phyloP scores from a whole-genome alignment of 2,113 vertebrate species.

The Myodes glareolus region DNA sequence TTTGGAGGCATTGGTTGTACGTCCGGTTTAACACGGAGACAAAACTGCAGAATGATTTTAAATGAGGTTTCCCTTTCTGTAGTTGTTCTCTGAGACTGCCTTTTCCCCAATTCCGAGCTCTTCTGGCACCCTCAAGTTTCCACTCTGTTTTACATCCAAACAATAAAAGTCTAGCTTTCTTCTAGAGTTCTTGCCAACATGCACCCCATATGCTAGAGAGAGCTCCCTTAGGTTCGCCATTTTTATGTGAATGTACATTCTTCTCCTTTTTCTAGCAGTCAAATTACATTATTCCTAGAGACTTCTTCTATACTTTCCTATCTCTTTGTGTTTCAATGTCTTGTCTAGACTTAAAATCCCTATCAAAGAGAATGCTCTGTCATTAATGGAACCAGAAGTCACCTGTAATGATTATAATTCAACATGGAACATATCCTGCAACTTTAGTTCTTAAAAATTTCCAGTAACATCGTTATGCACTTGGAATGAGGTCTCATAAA shows the following conservation, averaged over 20 bases:
- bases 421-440: neutral
- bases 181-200: neutral
- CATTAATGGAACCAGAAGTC: neutral
- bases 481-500: neutral
- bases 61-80: neutral
- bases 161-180: neutral
- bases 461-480: neutral
- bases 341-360: neutral
- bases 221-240: neutral
- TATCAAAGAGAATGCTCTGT: neutral
- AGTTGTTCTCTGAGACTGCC: neutral
- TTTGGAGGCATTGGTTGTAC: neutral
- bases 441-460: neutral
- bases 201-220: neutral
- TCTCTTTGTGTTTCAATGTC: neutral
- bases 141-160: neutral
- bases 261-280: neutral
- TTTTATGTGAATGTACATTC: neutral
- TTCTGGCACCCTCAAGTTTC: neutral
- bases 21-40: neutral
- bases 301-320: neutral
- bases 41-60: too few relatives aligned
- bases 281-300: neutral
- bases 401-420: neutral
- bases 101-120: neutral